Base-by-base conservation (phyloP, 1,140 invertebrate genomes). In the Eriosoma lanigerum region DNA sequence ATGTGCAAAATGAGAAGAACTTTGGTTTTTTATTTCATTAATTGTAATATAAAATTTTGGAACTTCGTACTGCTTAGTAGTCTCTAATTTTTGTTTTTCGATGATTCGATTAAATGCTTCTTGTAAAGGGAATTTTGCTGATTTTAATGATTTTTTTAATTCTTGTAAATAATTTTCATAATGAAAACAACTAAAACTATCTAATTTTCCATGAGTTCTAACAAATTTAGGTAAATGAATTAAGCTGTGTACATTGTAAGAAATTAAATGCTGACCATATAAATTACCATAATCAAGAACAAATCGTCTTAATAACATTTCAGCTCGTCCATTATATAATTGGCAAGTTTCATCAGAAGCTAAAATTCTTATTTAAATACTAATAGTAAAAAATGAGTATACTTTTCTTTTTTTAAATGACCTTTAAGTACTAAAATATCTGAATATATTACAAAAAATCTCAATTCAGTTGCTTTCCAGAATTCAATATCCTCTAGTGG, bases 71-170 rank as follows among this genome's bases (percentile, higher is more conserved):
- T 4, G n/a, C 3, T 12, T 60, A 60, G 8, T 60, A 24, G 3
- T 21, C 1, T 13, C 21, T 13, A 3, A 4, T 60, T 60, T n/a
- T 60, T 60, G 56, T 60, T 60, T 60, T 60, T 60, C 56, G 4
- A 1, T 60, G 8, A 60, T 60, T 21, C 56, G 8, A 60, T 60
- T 60, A 21, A 60, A 60, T 19, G 21, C 21, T 24, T 60, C 56
- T 60, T 60, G 56, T 3, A 60, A 10, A 26, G 56, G 56, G 10
- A 13, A 21, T 60, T 60, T 60, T 3, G 21, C 2, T 3, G 1
- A n/a, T 24, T 60, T 60, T n/a, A 60, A 13, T 10, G 56, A 60
- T 60, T 60, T 60, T 60, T 60, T 60, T n/a, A 60, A 24, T 19
- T 60, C 17, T 4, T 60, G 56, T 26, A 60, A 10, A 24, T 60